A percentile compares a stretch with the other conserved stretches of the same genome.
Conservation (phyloP, 1,140 invertebrate genomes). For the Arctopsyche grandis region DNA sequence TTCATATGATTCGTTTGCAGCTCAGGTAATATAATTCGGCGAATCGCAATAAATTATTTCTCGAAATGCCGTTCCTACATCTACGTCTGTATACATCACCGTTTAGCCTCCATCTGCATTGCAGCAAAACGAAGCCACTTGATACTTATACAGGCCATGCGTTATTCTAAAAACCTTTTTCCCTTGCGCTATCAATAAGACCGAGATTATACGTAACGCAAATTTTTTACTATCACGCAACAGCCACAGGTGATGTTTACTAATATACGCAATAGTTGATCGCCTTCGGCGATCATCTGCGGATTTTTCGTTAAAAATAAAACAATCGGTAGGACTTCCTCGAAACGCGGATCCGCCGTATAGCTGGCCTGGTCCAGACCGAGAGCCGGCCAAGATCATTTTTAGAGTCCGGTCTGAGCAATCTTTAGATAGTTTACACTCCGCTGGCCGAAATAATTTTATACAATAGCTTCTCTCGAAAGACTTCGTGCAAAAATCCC, state of each 20-base stretch:
- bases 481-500: background rate
- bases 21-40: too few relatives aligned
- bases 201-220: background rate
- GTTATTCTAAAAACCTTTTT: too few relatives aligned
- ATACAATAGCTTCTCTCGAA: constrained; percentile 40
- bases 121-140: constrained; percentile 21
- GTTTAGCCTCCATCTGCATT: constrained; percentile 15
- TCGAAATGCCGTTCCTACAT: background rate
- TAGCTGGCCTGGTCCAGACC: constrained; percentile 29
- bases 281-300: background rate
- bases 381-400: constrained; percentile 51
- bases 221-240: background rate
- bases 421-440: constrained; percentile 44
- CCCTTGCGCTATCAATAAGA: too few relatives aligned
- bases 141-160: background rate
- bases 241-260: constrained; percentile 6
- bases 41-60: too few relatives aligned
- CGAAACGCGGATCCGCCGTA: constrained; percentile 24
- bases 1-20: too few relatives aligned
- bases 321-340: constrained; percentile 26
- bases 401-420: constrained; percentile 50
- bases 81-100: background rate
- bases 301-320: constrained; percentile 10
- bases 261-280: background rate
- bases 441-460: constrained; percentile 48